Conservation (phyloP, 2,797 vertebrate species). For the Chanos chanos region DNA sequence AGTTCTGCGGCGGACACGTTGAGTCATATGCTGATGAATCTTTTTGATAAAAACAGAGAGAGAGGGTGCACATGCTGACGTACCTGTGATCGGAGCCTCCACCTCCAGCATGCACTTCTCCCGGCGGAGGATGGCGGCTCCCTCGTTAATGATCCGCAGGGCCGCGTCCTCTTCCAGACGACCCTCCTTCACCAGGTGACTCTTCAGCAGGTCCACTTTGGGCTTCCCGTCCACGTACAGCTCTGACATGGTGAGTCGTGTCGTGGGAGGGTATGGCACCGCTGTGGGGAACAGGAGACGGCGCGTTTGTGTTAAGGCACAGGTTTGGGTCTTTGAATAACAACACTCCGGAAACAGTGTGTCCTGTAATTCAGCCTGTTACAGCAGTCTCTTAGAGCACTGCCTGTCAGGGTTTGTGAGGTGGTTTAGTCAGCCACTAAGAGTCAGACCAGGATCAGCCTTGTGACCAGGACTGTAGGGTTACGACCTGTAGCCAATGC, state of each 20-base stretch:
- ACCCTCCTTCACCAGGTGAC: conserved; percentile 93
- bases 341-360: too few relatives aligned
- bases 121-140: conserved; percentile 84
- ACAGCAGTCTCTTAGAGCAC: too few relatives aligned
- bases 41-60: too few relatives aligned
- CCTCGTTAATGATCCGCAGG: conserved; percentile 92
- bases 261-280: conserved; percentile 92
- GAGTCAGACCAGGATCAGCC: too few relatives aligned
- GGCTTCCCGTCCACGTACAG: conserved; percentile 90
- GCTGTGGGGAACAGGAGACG: conserved; percentile 59
- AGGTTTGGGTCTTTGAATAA: too few relatives aligned
- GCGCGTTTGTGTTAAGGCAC: background rate
- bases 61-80: too few relatives aligned
- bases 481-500: too few relatives aligned
- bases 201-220: conserved; percentile 86
- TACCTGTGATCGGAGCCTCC: conserved; percentile 94
- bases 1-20: too few relatives aligned
- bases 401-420: too few relatives aligned
- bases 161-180: conserved; percentile 91
- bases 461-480: too few relatives aligned
- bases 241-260: conserved; percentile 85
- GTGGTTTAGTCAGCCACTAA: too few relatives aligned
- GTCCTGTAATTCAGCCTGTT: too few relatives aligned
- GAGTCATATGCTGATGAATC: conserved; percentile 22
- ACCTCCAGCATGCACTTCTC: conserved; percentile 98